Percentiles rank a stretch among this genome's conserved stretches.
These are phyloP conservation scores for Nasonia giraulti DNA, from an alignment of 1,140 invertebrate genomes.

Conservation along the genomic window DNA sequence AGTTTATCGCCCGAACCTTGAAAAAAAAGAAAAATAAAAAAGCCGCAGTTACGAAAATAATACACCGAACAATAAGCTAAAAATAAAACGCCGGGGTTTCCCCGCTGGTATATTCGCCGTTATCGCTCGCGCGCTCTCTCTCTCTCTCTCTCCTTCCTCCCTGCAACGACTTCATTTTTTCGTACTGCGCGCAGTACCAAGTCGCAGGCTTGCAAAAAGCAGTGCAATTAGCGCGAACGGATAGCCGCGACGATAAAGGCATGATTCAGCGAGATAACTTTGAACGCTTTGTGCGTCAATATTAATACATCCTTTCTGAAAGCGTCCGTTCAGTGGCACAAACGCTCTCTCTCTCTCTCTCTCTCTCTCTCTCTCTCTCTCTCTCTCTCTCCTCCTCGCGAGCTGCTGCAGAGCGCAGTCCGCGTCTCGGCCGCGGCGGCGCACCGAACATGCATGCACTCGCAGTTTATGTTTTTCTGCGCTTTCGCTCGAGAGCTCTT, in stretches of 20 bases:
- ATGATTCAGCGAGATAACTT: constrained; percentile 3
- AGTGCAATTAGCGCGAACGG: background rate
- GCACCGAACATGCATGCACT: too few relatives aligned
- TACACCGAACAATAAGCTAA: background rate
- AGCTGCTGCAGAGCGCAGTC: too few relatives aligned
- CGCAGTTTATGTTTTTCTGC: background rate
- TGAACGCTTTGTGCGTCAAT: background rate
- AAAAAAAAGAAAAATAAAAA: too few relatives aligned
- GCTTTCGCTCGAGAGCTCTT: background rate
- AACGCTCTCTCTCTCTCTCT: background rate
- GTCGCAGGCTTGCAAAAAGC: background rate
- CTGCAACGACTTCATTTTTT: too few relatives aligned
- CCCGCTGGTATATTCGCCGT: too few relatives aligned
- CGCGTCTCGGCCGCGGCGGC: too few relatives aligned
- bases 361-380: background rate
- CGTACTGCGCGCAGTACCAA: too few relatives aligned
- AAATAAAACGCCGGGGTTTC: background rate
- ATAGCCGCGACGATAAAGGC: background rate
- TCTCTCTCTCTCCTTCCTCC: too few relatives aligned
- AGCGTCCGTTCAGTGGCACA: background rate
- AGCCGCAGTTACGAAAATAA: too few relatives aligned
- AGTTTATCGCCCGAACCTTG: too few relatives aligned
- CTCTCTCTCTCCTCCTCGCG: too few relatives aligned
- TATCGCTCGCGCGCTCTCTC: too few relatives aligned
- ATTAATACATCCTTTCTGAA: background rate